Evolutionary conservation across 1,140 invertebrate genomes (phyloP).

Genomic region (Trachymyrmex cornetzi): DNA sequence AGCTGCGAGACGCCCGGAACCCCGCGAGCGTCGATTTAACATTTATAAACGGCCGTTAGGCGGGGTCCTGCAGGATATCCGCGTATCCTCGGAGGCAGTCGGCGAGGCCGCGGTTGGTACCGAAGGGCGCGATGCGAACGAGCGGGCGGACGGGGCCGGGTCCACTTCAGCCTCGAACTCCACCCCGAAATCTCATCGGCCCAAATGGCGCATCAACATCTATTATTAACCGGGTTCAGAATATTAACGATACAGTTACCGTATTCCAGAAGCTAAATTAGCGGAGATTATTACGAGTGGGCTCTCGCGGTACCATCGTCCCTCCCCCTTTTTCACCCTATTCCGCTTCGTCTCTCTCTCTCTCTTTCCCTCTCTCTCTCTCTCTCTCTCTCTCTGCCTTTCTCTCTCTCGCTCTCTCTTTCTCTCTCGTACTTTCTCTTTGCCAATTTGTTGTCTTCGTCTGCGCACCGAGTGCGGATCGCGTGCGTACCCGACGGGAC

Average conservation of each 20-base stretch:
- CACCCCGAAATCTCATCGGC: slow-evolving; percentile 86
- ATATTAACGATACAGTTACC: slow-evolving; percentile 87
- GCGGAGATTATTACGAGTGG: slow-evolving; percentile 86
- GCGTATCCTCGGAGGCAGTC: slow-evolving; percentile 63
- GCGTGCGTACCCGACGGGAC: slow-evolving; percentile 44
- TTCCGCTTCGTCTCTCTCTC: slow-evolving; percentile 38
- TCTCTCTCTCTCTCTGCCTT: slow-evolving; percentile 56
- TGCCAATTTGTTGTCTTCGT: slow-evolving; percentile 59
- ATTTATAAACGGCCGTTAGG: slow-evolving; percentile 83
- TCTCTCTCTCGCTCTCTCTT: slow-evolving; percentile 53
- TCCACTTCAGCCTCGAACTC: slow-evolving; percentile 84
- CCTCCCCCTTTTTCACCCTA: slow-evolving; percentile 60
- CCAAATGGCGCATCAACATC: slow-evolving; percentile 87
- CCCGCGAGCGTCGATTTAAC: slow-evolving; percentile 80
- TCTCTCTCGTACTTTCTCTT: slow-evolving; percentile 69
- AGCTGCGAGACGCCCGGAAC: slow-evolving; percentile 57
- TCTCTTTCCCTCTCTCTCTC: not conserved
- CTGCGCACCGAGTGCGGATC: slow-evolving; percentile 41
- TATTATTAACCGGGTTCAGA: slow-evolving; percentile 86
- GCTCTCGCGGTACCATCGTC: slow-evolving; percentile 76
- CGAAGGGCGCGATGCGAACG: slow-evolving; percentile 69
- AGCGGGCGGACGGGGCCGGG: slow-evolving; percentile 64
- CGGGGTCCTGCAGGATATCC: slow-evolving; percentile 67
- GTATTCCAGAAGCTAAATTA: slow-evolving; percentile 87
- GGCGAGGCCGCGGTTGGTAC: slow-evolving; percentile 35